Evolutionary conservation across 2,888 invertebrate genomes (phyloP), one percentile per base, ranked within the genome.

Genomic region (Cephonodes hylas): DNA sequence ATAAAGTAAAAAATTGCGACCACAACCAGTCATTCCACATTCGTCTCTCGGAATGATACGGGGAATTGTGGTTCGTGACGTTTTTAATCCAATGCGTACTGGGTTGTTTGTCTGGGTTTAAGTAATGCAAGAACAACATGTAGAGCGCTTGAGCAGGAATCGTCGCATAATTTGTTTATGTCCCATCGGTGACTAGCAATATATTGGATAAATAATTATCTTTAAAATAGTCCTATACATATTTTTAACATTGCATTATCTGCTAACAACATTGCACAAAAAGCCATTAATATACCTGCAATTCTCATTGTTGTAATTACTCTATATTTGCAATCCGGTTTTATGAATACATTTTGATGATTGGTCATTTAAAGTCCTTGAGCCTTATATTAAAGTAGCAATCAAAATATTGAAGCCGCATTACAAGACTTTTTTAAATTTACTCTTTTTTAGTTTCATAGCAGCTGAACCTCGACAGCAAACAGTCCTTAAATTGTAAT

Each of bases 1-100:
- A 53, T 53, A 53, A 53, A 53, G 53, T 53, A 53, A 53, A 53
- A 53, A 53, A 53, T 53, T 53, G 53, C 53, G 27, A 7, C 15
- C 53, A 53, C 53, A 31, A 53, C 53, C 53, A 27, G 53, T 53
- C 31, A 53, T 31, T 53, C 53, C 53, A 53, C 31, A 53, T 53
- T 31, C 18, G 53, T 31, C 18, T 53, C 27, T 15, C 27, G 31
- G 18, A n/a, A 15, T 53, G 27, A 53, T 53, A 31, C 27, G n/a
- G 53, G 18, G 18, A 31, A 18, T 27, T 27, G 10, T 53, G 27
- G 10, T 8, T 53, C 8, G 18, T 27, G 31, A 53, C 53, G 27
- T 31, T 18, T 15, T n/a, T 27, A 53, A 18, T 25, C 22, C n/a
- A 23, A n/a, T 46, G 4, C 3, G 13, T 22, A n/a, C n/a, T n/a